Evolutionary conservation across 2,797 vertebrate genomes (phyloP), one percentile per base, ranked within the genome.

Genomic region (Ceryle rudis): DNA sequence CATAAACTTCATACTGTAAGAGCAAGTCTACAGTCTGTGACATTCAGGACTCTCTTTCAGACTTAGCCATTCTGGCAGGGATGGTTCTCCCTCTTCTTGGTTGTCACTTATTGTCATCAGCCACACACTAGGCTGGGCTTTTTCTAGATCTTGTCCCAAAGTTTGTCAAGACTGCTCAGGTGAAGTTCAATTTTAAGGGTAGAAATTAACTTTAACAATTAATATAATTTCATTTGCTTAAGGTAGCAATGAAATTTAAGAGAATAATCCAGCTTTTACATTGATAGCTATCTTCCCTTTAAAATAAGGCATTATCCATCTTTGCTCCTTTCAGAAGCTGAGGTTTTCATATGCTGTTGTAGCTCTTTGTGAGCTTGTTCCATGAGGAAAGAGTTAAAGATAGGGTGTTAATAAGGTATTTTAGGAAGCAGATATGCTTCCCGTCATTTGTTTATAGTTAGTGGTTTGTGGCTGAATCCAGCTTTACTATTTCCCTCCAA

Each of bases 381-480:
- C 13, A 17, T 7, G 80, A 94, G 41, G 67, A 52, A 84, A 70
- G 39, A 66, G 33, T 72, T 94, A 93, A 94, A 95, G 61, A 49
- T 54, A 88, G 47, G 4, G n/a, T 65, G 80, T 81, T 92, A 95
- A 75, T 69, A 94, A 86, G 39, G 28, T 94, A 39, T 86, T 88
- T 90, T 70, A 74, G 51, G 58, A 93, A 92, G 58, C n/a, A 85
- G 33, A 79, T 33, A 35, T 46, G 26, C 41, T 81, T 87, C 84
- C 77, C 81, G 37, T 78, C 23, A 2, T 90, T 93, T 65, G 51
- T 92, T 96, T 78, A 66, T 41, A 86, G 55, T 86, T 90, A 82
- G 78, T n/a, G 73, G 88, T 91, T 89, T 96, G 81, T 64, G 86
- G 46, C 64, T 94, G 55, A 94, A 82, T 28, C 46, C 58, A 78